phyloP scores from a whole-genome alignment of 2,113 vertebrate species.

The Zapus hudsonius region DNA sequence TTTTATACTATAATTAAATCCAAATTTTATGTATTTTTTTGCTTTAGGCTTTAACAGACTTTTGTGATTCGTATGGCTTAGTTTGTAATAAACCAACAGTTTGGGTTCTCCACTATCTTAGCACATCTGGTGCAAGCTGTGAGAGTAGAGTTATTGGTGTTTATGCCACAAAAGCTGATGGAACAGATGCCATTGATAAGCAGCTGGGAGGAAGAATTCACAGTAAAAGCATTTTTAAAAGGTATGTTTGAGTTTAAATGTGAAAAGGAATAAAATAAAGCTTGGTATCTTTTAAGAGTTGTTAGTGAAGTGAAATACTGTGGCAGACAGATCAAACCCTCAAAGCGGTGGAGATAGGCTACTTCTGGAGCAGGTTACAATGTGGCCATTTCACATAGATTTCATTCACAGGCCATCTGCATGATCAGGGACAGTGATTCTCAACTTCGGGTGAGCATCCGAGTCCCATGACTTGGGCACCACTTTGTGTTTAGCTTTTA shows the following conservation, averaged over 20 bases:
- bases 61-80: conserved; percentile 85
- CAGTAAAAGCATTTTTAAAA: conserved; percentile 86
- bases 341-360: neutral
- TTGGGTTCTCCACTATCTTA: conserved; percentile 88
- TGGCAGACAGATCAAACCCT: neutral
- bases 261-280: conserved; percentile 18
- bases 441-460: neutral
- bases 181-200: conserved; percentile 83
- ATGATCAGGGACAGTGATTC: neutral
- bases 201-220: conserved; percentile 84
- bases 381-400: neutral
- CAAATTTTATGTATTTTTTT: neutral
- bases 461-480: neutral
- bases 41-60: conserved; percentile 84
- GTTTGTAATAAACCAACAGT: conserved; percentile 86
- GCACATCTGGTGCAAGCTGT: conserved; percentile 85
- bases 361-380: neutral
- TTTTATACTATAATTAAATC: conserved; percentile 47
- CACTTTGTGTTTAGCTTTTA: too few species aligned
- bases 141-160: conserved; percentile 87
- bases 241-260: conserved; percentile 76
- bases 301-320: neutral
- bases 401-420: neutral
- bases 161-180: conserved; percentile 85
- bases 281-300: neutral